Evolutionary conservation across 1,140 invertebrate species (phyloP), one percentile per base, ranked within the genome.

Genomic region (Parasteatoda tepidariorum): DNA sequence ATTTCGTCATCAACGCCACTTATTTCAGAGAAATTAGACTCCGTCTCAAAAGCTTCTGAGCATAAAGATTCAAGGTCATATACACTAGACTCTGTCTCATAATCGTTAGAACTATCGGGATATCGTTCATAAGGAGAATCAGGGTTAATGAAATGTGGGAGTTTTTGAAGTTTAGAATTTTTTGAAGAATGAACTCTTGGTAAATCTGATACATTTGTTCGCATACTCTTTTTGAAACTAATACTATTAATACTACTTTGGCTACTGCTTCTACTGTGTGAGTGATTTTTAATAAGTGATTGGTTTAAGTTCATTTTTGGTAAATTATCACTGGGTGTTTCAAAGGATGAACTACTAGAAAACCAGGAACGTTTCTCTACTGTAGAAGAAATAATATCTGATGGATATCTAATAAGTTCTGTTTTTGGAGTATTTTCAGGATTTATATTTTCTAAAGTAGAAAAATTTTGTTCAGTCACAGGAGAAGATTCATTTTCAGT

Each of bases 1-100:
- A 87, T 84, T 62, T 87, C 86, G 74, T 87, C 87, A 82, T 87
- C 87, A 74, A 87, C 83, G 5, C 86, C 87, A 84, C 85, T 87
- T 3, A 86, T 67, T 54, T 87, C 85, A 22, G 86, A 87, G 28
- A 85, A 82, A 55, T 85, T 86, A 15, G 86, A 87, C 70, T 86
- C 85, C 3, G 85, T 85, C 55, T 87, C 87, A 68, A 85, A 85
- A 26, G 78, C 26, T 61, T 87, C 87, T 24, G 87, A 87, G 64
- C 59, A 87, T 38, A 84, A 82, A 5, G 87, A 87, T 24, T 86
- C 86, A 18, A 86, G 18, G 28, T 87, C 87, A 84, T 81, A 86
- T 22, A 79, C 28, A 57, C 67, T 78, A 15, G 83, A 79, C 48
- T 73, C 67, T 26, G 66, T 84, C 57, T 78, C 74, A 55, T 68